Evolutionary conservation across 1,140 invertebrate genomes (phyloP).

Genomic region (Hestina assimilis): DNA sequence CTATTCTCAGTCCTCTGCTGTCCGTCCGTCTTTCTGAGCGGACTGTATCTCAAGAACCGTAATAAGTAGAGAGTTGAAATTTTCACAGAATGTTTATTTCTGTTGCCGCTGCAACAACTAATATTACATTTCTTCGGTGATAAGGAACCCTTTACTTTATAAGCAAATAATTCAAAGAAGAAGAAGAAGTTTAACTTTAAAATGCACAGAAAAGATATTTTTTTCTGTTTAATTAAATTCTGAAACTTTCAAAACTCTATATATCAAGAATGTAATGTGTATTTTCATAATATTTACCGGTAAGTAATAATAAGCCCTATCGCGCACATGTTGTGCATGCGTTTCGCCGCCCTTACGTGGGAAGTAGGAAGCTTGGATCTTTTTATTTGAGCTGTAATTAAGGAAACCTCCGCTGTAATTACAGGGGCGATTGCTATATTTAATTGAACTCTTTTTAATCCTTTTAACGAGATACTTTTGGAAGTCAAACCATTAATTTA

Average conservation of each 20-base stretch:
- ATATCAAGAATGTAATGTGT: constrained; percentile 29
- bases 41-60: too few species aligned
- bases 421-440: constrained; percentile 75
- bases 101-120: too few species aligned
- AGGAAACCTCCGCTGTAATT: constrained; percentile 70
- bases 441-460: constrained; percentile 61
- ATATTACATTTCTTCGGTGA: too few species aligned
- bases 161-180: too few species aligned
- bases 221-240: not conserved
- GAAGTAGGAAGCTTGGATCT: constrained; percentile 70
- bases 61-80: too few species aligned
- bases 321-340: constrained; percentile 63
- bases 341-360: constrained; percentile 49
- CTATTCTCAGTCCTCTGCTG: too few species aligned
- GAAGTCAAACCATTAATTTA: not conserved
- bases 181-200: too few species aligned
- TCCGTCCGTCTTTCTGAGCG: too few species aligned
- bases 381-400: constrained; percentile 73
- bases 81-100: too few species aligned
- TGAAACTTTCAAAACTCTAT: constrained; percentile 19
- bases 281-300: constrained; percentile 63
- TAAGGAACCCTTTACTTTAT: too few species aligned
- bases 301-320: constrained; percentile 66
- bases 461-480: constrained; percentile 12
- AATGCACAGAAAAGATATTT: too few species aligned